A percentile compares a stretch with the other conserved stretches of the same genome.
These are phyloP conservation scores for Odocoileus virginianus DNA, from an alignment of 2,113 vertebrate species.

Conservation along the genomic window DNA sequence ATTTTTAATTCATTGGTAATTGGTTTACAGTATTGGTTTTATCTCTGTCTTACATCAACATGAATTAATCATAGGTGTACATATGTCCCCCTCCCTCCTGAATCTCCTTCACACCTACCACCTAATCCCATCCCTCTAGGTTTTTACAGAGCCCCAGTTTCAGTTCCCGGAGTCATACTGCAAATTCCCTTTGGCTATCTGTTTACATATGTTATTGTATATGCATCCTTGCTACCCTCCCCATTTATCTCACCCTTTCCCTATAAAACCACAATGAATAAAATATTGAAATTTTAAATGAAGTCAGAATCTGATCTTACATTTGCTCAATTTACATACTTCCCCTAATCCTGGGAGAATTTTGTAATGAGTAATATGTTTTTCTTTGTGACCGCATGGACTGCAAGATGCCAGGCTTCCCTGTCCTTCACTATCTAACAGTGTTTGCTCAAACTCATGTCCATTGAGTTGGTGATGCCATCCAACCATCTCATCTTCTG, in stretches of 20 bases:
- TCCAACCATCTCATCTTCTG: background rate
- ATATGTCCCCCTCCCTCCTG: background rate
- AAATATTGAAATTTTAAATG: background rate
- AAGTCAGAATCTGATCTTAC: background rate
- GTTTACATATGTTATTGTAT: background rate
- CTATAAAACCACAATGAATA: background rate
- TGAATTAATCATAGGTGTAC: background rate
- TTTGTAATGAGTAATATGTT: background rate
- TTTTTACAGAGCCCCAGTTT: background rate
- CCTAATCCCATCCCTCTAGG: background rate
- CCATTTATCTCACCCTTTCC: background rate
- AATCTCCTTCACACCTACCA: background rate
- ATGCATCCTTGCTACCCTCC: background rate
- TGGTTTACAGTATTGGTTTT: background rate
- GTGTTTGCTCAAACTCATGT: background rate
- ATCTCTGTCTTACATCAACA: background rate
- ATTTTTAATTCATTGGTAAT: background rate
- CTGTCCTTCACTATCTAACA: background rate
- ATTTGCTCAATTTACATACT: background rate
- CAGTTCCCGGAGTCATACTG: background rate
- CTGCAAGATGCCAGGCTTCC: background rate
- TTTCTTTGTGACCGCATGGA: background rate
- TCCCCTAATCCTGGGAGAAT: background rate
- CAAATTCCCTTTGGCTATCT: background rate
- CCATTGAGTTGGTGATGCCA: background rate